Percentiles rank a stretch among this genome's conserved stretches.
Evolutionary conservation across 2,888 invertebrate genomes (phyloP).

Genomic region (Lepidochrysops patricia): DNA sequence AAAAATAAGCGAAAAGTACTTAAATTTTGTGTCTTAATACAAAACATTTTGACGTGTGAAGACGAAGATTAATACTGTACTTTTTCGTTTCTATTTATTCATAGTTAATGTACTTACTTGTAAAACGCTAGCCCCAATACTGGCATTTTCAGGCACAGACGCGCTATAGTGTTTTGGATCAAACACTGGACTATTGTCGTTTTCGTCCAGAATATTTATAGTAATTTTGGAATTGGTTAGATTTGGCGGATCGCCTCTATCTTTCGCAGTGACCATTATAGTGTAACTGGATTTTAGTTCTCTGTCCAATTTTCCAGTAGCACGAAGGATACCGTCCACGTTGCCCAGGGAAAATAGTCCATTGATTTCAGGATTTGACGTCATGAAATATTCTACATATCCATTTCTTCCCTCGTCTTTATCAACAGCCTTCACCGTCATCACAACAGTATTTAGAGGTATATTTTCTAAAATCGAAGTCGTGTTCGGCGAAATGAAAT

Average conservation of each 20-base stretch:
- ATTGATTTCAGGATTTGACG: constrained; percentile 77
- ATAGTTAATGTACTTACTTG: constrained; percentile 71
- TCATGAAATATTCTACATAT: constrained; percentile 89
- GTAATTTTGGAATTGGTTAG: constrained; percentile 79
- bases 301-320: constrained; percentile 90
- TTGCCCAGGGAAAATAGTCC: constrained; percentile 87
- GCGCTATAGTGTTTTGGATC: constrained; percentile 93
- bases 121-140: constrained; percentile 91
- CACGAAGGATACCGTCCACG: constrained; percentile 89
- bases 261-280: constrained; percentile 86
- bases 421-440: constrained; percentile 91
- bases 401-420: constrained; percentile 94
- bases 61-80: too few species aligned
- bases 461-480: constrained; percentile 90
- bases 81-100: not conserved
- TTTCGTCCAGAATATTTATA: constrained; percentile 88
- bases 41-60: too few species aligned
- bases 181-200: constrained; percentile 92
- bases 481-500: constrained; percentile 86
- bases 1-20: too few species aligned
- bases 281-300: constrained; percentile 84
- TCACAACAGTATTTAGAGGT: constrained; percentile 88
- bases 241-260: constrained; percentile 89
- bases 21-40: too few species aligned
- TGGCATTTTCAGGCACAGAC: constrained; percentile 93